phyloP scores from a whole-genome alignment of 1,140 invertebrate genomes.

The Zaprionus ornatus region DNA sequence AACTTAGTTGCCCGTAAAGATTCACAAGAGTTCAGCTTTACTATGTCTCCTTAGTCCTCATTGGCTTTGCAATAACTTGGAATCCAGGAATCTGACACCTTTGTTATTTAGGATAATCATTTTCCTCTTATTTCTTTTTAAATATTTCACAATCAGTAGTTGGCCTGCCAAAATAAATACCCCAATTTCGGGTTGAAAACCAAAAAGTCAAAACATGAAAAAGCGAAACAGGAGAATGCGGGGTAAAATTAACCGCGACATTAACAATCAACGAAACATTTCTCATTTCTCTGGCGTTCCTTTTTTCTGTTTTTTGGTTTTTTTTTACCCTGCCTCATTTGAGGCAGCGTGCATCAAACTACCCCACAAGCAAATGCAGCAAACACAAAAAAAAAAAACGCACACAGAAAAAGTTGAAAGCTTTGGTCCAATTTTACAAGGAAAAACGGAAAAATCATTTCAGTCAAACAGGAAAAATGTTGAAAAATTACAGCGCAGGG shows the following conservation, averaged over 20 bases:
- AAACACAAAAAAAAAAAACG: not conserved
- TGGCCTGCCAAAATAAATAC: not conserved
- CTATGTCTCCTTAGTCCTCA: not conserved
- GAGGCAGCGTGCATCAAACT: constrained; percentile 19
- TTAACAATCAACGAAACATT: constrained; percentile 71
- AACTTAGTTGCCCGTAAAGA: not conserved
- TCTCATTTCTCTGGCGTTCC: constrained; percentile 27
- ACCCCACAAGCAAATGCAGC: constrained; percentile 14
- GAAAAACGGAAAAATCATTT: constrained; percentile 46
- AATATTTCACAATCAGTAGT: not conserved
- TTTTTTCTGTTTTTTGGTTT: not conserved
- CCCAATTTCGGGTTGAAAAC: constrained; percentile 2
- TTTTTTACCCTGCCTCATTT: constrained; percentile 21
- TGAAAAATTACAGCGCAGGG: constrained; percentile 10
- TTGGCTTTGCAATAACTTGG: not conserved
- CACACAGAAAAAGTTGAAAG: constrained; percentile 60
- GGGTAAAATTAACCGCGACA: constrained; percentile 57
- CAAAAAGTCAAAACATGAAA: constrained; percentile 7
- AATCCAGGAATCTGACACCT: not conserved
- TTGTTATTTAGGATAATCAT: not conserved
- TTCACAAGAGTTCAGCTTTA: not conserved
- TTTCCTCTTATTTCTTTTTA: not conserved
- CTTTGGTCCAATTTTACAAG: constrained; percentile 71
- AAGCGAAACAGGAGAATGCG: constrained; percentile 12
- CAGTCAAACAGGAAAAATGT: constrained; percentile 15